These are phyloP conservation scores for Leptodactylus fallax DNA, from an alignment of 2,797 vertebrate genomes.

Conservation along the genomic window DNA sequence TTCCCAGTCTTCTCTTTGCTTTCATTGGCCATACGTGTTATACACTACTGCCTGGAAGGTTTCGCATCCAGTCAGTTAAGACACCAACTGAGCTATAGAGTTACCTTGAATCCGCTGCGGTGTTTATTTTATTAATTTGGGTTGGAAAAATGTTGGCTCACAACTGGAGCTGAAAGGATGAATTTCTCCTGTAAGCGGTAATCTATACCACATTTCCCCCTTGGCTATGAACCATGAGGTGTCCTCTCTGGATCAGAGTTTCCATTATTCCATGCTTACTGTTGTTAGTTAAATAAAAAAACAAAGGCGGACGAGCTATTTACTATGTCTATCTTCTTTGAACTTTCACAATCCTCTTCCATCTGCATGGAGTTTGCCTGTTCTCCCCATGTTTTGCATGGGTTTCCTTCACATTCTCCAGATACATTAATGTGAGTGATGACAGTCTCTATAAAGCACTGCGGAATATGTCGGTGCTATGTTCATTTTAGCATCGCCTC, in stretches of 20 bases:
- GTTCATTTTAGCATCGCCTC: too few relatives aligned
- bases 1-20: not conserved
- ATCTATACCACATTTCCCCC: constrained; percentile 40
- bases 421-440: too few relatives aligned
- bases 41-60: too few relatives aligned
- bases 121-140: constrained; percentile 45
- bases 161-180: constrained; percentile 28
- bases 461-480: too few relatives aligned
- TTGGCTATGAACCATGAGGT: not conserved
- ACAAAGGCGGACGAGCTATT: too few relatives aligned
- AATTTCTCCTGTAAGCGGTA: constrained; percentile 32
- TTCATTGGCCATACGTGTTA: not conserved
- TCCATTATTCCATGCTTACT: constrained; percentile 36
- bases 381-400: too few relatives aligned
- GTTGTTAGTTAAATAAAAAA: constrained; percentile 33
- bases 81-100: not conserved
- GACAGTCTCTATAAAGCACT: too few relatives aligned
- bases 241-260: constrained; percentile 16
- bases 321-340: too few relatives aligned
- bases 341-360: too few relatives aligned
- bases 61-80: constrained; percentile 11
- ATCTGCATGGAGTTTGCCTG: too few relatives aligned
- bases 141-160: constrained; percentile 31
- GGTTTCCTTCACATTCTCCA: too few relatives aligned
- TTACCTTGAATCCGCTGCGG: not conserved